Evolutionary conservation across 2,113 vertebrate genomes (phyloP).

Genomic region (Ifrita kowaldi): DNA sequence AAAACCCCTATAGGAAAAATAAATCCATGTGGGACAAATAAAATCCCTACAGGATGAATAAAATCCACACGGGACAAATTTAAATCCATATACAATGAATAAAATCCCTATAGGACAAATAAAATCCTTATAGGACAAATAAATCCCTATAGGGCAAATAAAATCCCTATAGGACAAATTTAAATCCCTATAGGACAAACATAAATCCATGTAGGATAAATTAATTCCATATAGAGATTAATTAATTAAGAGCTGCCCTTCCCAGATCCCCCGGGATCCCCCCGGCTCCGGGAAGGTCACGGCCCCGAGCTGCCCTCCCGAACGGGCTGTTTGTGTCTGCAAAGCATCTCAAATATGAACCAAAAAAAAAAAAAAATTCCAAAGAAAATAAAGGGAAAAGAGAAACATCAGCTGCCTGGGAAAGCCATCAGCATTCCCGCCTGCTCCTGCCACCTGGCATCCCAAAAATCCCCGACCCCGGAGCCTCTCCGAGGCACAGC

Average conservation of each 20-base stretch:
- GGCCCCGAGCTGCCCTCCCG: background rate
- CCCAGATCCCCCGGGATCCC: background rate
- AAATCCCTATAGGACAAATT: background rate
- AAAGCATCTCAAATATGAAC: slow-evolving; percentile 31
- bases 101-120: too few relatives aligned
- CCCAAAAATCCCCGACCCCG: background rate
- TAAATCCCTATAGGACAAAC: background rate
- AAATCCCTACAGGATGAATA: background rate
- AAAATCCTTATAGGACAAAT: background rate
- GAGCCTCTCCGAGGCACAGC: background rate
- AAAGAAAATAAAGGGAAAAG: background rate
- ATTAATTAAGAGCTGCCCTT: background rate
- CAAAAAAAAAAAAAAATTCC: background rate
- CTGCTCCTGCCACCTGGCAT: background rate
- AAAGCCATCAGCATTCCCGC: slow-evolving; percentile 57
- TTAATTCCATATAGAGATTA: background rate
- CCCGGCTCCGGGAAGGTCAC: background rate
- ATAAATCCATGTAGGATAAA: background rate
- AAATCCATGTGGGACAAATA: background rate
- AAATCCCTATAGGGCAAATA: background rate
- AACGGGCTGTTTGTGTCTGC: background rate
- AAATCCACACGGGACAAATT: background rate
- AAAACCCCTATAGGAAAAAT: background rate
- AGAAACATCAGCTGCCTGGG: slow-evolving; percentile 57
- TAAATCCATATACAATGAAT: too few relatives aligned